Evolutionary conservation across 1,140 invertebrate species (phyloP), one percentile per base, ranked within the genome.

Genomic region (Musca domestica): DNA sequence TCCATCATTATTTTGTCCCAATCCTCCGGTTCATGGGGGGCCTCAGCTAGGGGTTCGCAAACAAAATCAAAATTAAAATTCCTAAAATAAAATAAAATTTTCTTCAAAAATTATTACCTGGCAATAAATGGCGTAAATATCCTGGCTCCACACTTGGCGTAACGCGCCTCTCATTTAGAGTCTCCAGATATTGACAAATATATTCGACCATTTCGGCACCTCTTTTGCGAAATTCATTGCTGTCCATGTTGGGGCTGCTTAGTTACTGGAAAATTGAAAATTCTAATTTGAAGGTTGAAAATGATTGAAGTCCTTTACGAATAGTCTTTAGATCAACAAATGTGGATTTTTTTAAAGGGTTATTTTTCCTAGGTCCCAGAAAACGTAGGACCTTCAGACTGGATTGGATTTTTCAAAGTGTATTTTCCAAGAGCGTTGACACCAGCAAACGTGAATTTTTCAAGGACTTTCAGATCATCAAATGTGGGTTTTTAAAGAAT

Each of bases 121-220:
- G 96, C 67, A 99, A 83, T 47, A 95, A 83, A 56, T 88, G 85
- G 65, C 90, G 86, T 19, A 99, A 86, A 83, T 99, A 99, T 5
- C 96, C 96, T 4, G 94, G 94, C 74, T 95, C 94, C 47, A 98
- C 92, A 51, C 88, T 89, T 0, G 96, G 95, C 2, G 94, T 96
- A 0, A 98, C 96, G 48, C 95, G 86, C 19, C 94, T 83, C 52
- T 89, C 86, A 22, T 86, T 83, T 65, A 99, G 89, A 34, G 91
- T 96, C 67, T 91, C 94, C 87, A 97, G 86, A 81, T 99, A 99
- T 67, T 95, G 89, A 80, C 95, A 95, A 69, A 99, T 98, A 81
- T 98, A 99, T 77, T 99, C 97, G 20, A 99, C 92, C 95, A 98
- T 98, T 83, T 98, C 94, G 81, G 93, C 94, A 14, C 96, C 96